phyloP scores from a whole-genome alignment of 2,113 vertebrate genomes.

The Thalassoma bifasciatum region DNA sequence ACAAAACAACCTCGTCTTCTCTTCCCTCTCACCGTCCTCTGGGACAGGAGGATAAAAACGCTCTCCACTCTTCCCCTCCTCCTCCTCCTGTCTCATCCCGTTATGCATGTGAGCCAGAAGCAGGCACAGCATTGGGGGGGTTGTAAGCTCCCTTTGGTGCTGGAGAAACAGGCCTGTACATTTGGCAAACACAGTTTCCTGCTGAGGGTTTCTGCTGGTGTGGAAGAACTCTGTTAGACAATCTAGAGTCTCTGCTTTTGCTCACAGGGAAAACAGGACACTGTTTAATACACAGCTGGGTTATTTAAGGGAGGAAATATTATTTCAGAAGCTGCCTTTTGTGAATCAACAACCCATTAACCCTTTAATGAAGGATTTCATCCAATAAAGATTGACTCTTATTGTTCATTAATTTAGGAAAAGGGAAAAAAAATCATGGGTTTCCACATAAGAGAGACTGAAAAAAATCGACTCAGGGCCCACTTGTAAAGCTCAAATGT shows the following conservation, averaged over 20 bases:
- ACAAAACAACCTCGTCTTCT: not conserved
- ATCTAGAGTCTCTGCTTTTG: conserved; percentile 34
- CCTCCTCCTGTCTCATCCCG: conserved; percentile 46
- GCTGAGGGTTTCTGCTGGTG: conserved; percentile 48
- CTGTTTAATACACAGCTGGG: not conserved
- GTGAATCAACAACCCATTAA: not conserved
- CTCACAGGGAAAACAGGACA: conserved; percentile 21
- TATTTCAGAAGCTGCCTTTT: not conserved
- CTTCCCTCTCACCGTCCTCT: conserved; percentile 11
- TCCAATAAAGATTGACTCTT: too few species aligned
- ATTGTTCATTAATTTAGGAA: too few species aligned
- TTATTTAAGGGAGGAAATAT: not conserved
- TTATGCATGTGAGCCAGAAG: conserved; percentile 27
- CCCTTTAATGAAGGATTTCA: too few species aligned
- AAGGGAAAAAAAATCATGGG: too few species aligned
- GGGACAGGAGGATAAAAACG: conserved; percentile 30
- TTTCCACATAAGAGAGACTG: too few species aligned
- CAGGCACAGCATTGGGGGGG: conserved; percentile 37
- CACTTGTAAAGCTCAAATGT: too few species aligned
- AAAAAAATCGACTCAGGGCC: too few species aligned
- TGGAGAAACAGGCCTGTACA: conserved; percentile 51
- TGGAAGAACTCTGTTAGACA: conserved; percentile 30
- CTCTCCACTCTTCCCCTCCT: conserved; percentile 8
- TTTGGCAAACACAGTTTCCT: conserved; percentile 65
- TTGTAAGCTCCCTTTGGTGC: conserved; percentile 34